phyloP scores from a whole-genome alignment of 2,888 invertebrate genomes.

The Arctia plantaginis region DNA sequence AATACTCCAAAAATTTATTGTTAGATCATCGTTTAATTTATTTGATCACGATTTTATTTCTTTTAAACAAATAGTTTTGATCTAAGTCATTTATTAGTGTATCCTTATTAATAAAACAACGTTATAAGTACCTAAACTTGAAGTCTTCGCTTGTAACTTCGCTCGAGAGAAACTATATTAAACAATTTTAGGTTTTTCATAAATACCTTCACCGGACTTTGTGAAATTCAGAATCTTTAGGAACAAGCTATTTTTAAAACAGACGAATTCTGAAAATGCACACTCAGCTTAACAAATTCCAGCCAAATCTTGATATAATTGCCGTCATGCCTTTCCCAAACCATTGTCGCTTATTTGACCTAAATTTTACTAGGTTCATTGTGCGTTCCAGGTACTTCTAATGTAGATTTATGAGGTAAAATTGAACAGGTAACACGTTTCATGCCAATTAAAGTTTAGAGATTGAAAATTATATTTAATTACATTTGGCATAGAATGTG shows the following conservation, averaged over 20 bases:
- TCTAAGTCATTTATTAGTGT: background rate
- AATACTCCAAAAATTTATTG: too few relatives aligned
- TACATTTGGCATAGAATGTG: background rate
- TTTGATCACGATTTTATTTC: too few relatives aligned
- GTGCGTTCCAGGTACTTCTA: slow-evolving; percentile 28
- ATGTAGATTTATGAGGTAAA: slow-evolving; percentile 25
- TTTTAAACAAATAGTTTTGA: too few relatives aligned
- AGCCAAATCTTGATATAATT: slow-evolving; percentile 27
- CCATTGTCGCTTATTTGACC: slow-evolving; percentile 47
- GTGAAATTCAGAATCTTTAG: background rate
- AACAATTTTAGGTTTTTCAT: too few relatives aligned
- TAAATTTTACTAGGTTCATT: slow-evolving; percentile 39
- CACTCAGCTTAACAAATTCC: slow-evolving; percentile 19
- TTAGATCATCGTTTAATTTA: too few relatives aligned
- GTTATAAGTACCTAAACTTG: background rate
- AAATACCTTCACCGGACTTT: background rate
- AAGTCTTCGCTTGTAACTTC: background rate
- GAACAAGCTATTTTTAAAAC: slow-evolving; percentile 9
- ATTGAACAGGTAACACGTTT: slow-evolving; percentile 30
- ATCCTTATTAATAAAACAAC: background rate
- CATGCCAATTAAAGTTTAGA: slow-evolving; percentile 24
- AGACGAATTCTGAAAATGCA: slow-evolving; percentile 17
- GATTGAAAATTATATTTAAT: background rate
- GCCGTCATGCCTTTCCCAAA: slow-evolving; percentile 19
- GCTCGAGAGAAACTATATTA: background rate